Evolutionary conservation across 2,113 vertebrate species (phyloP).

Genomic region (Galemys pyrenaicus): DNA sequence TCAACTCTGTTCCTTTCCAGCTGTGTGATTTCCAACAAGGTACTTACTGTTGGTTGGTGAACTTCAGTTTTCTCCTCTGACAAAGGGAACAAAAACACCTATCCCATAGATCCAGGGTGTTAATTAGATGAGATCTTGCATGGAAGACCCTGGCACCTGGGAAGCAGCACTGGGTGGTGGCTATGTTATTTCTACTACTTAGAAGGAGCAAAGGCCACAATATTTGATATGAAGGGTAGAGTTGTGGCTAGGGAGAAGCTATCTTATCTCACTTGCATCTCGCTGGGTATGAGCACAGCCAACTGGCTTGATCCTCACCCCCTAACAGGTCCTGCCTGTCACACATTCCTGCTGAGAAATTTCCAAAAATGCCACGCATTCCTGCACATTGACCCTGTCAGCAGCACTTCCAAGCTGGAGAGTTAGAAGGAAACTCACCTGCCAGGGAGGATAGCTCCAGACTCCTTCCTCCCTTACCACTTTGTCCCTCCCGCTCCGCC

Average conservation of each 20-base stretch:
- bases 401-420: neutral
- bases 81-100: neutral
- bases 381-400: neutral
- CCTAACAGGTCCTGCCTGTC: conserved; percentile 43
- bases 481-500: neutral
- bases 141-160: neutral
- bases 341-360: conserved; percentile 45
- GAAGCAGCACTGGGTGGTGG: neutral
- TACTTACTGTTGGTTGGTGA: no score
- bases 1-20: neutral
- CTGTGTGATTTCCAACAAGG: neutral
- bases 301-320: neutral
- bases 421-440: neutral
- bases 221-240: neutral
- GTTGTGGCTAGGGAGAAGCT: neutral
- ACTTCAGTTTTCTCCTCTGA: neutral
- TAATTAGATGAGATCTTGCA: neutral
- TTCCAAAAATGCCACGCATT: conserved; percentile 63
- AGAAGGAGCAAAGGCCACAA: neutral
- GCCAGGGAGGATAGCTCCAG: neutral
- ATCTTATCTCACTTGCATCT: neutral
- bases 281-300: neutral
- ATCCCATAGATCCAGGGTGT: neutral
- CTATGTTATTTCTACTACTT: neutral
- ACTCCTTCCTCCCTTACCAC: neutral